A percentile compares a stretch with the other conserved stretches of the same genome.
Conservation (phyloP, 2,797 vertebrate species). For the Melopsittacus undulatus region DNA sequence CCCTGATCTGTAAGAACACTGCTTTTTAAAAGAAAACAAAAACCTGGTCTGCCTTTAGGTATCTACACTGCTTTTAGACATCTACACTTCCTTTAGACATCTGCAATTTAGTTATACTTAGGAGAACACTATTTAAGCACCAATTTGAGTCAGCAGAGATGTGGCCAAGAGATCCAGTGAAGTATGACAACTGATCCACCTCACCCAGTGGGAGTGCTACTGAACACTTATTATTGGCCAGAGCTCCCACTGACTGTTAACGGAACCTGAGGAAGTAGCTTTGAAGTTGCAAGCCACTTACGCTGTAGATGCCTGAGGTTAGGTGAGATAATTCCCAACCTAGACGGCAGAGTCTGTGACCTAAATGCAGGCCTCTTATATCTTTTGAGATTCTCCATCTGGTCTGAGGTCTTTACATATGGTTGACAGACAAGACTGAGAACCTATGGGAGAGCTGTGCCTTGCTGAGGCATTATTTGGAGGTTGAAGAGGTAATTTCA, state of each 20-base stretch:
- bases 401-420: not conserved
- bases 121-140: fast-evolving
- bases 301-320: not conserved
- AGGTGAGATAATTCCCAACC: not conserved
- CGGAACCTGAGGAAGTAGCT: not conserved
- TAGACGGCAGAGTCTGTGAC: not conserved
- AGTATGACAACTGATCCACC: not conserved
- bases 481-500: not conserved
- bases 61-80: not conserved
- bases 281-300: not conserved
- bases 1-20: not conserved
- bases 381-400: not conserved
- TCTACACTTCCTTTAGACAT: not conserved
- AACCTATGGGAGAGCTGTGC: not conserved
- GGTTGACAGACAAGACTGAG: not conserved
- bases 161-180: not conserved
- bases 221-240: not conserved
- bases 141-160: not conserved
- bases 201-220: not conserved
- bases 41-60: not conserved
- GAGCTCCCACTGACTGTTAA: not conserved
- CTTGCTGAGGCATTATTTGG: not conserved
- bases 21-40: not conserved
- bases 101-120: not conserved
- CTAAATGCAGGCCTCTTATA: not conserved